Percentiles rank a stretch among this genome's conserved stretches.
These are phyloP conservation scores for Allophyes oxyacanthae DNA, from an alignment of 2,888 invertebrate genomes.

Conservation along the genomic window DNA sequence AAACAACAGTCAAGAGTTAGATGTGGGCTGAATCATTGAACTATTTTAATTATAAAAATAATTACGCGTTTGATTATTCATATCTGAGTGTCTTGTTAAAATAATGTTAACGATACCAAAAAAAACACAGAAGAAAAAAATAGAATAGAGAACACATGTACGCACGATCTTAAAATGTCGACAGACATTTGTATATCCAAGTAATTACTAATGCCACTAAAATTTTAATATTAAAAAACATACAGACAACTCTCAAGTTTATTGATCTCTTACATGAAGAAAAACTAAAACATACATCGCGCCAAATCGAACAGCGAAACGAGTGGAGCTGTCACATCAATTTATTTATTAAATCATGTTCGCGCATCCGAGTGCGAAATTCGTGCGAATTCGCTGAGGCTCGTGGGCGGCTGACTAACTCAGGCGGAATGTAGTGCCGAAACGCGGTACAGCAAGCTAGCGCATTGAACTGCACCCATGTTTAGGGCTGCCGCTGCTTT, in stretches of 20 bases:
- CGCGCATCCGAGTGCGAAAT: conserved; percentile 53
- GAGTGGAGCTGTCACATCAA: conserved; percentile 56
- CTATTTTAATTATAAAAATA: background rate
- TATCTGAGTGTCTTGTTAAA: conserved; percentile 28
- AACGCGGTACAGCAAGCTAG: conserved; percentile 42
- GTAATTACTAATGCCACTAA: conserved; percentile 41
- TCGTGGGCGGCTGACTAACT: conserved; percentile 61
- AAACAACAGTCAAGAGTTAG: background rate
- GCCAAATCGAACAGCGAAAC: conserved; percentile 41
- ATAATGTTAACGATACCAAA: conserved; percentile 24
- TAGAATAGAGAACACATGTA: conserved; percentile 24
- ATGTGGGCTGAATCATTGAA: background rate
- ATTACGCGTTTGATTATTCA: conserved; percentile 8
- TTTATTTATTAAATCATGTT: conserved; percentile 49
- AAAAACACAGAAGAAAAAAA: conserved; percentile 26
- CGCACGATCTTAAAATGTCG: conserved; percentile 25
- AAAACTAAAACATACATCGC: conserved; percentile 43
- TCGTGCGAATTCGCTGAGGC: conserved; percentile 49
- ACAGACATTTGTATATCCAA: conserved; percentile 44
- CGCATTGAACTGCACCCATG: conserved; percentile 64
- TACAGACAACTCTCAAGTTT: conserved; percentile 30
- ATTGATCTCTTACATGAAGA: conserved; percentile 39
- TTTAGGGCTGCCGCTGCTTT: conserved; percentile 34
- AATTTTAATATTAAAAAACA: conserved; percentile 21
- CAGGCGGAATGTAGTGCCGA: conserved; percentile 59